A percentile compares a stretch with the other conserved stretches of the same genome.
Evolutionary conservation across 2,888 invertebrate genomes (phyloP).

Genomic region (Serrognathus titanus): DNA sequence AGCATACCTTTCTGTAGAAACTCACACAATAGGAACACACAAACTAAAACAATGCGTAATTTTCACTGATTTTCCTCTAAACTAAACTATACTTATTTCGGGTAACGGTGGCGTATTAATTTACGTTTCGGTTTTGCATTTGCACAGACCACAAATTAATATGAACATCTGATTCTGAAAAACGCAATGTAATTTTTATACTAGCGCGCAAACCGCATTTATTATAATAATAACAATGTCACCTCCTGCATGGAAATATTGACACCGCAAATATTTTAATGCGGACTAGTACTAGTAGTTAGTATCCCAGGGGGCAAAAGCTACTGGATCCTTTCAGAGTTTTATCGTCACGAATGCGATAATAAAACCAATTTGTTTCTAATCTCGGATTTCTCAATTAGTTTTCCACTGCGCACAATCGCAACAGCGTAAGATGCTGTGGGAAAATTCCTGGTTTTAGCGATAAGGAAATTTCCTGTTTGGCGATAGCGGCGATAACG

Average conservation of each 20-base stretch:
- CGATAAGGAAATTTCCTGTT: conserved; percentile 19
- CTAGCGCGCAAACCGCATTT: too few species aligned
- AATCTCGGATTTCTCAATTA: neutral
- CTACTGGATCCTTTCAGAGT: neutral
- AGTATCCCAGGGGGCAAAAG: neutral
- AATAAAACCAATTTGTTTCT: too few species aligned
- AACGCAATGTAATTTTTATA: too few species aligned
- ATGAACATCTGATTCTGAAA: too few species aligned
- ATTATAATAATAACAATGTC: neutral
- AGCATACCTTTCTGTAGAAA: too few species aligned
- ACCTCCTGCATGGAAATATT: neutral
- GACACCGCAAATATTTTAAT: neutral
- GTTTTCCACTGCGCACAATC: neutral
- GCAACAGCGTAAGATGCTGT: conserved; percentile 14
- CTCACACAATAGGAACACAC: too few species aligned
- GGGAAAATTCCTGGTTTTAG: conserved; percentile 15
- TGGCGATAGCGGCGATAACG: conserved; percentile 14
- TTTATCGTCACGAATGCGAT: neutral
- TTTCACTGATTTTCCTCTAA: too few species aligned
- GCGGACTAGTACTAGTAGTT: neutral
- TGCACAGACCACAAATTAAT: too few species aligned
- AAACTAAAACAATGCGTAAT: too few species aligned
- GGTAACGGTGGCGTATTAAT: too few species aligned
- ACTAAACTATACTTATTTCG: too few species aligned
- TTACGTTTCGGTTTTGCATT: too few species aligned